A percentile compares a stretch with the other conserved stretches of the same genome.
These are phyloP conservation scores for Hylaeus volcanicus DNA, from an alignment of 1,140 invertebrate species.

Conservation along the genomic window DNA sequence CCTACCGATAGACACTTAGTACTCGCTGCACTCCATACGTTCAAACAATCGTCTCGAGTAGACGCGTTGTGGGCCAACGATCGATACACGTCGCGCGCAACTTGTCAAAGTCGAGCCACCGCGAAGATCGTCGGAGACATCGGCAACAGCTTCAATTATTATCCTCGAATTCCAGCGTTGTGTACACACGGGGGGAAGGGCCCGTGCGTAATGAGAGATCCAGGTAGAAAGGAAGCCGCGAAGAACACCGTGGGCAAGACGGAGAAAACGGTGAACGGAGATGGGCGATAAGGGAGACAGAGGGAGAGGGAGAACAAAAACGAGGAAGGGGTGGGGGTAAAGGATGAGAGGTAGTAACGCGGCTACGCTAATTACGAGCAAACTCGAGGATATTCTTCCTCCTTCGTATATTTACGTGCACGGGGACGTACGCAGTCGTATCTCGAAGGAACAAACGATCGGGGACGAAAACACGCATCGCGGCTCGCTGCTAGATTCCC, in stretches of 20 bases:
- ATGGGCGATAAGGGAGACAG: not conserved
- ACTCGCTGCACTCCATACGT: not conserved
- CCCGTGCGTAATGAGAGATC: slow-evolving; percentile 26
- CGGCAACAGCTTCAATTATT: slow-evolving; percentile 35
- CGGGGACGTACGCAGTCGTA: not conserved
- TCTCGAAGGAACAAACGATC: slow-evolving; percentile 35
- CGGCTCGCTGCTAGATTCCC: slow-evolving; percentile 59
- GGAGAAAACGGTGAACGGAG: not conserved
- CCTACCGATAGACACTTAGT: no score
- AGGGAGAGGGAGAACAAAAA: not conserved
- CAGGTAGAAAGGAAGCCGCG: not conserved
- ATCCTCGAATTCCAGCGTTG: slow-evolving; percentile 35
- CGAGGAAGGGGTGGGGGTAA: not conserved
- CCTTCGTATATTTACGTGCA: not conserved
- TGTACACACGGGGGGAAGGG: not conserved
- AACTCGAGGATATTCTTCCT: slow-evolving; percentile 46
- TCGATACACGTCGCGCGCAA: slow-evolving; percentile 38
- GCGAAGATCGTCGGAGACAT: slow-evolving; percentile 37
- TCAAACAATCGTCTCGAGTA: slow-evolving; percentile 10
- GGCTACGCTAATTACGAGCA: slow-evolving; percentile 50
- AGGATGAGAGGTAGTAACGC: slow-evolving; percentile 32
- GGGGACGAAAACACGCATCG: slow-evolving; percentile 50
- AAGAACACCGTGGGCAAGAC: not conserved
- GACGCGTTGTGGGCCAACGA: not conserved
- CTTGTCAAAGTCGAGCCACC: slow-evolving; percentile 44